These are phyloP conservation scores for Tangachromis dhanisi DNA, from an alignment of 2,113 vertebrate species.

Conservation along the genomic window DNA sequence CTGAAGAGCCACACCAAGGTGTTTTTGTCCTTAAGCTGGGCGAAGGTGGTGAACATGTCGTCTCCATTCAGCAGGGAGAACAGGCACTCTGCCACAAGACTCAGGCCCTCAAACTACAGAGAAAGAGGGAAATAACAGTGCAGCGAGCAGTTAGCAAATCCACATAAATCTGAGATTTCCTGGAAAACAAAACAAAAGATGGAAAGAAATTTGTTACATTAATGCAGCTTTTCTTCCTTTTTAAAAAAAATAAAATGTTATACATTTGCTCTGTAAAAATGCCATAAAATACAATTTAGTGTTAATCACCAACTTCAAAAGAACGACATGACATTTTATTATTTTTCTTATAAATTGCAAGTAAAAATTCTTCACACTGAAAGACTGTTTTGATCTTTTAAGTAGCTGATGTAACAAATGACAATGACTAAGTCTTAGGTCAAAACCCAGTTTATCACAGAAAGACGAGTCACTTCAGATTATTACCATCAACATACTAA, in stretches of 20 bases:
- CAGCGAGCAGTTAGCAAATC: neutral
- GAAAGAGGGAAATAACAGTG: neutral
- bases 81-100: conserved; percentile 88
- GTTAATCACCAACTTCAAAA: neutral
- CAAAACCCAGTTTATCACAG: neutral
- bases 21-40: conserved; percentile 89
- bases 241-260: accelerated
- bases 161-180: accelerated
- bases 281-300: neutral
- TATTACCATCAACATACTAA: neutral
- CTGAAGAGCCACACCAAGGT: conserved; percentile 91
- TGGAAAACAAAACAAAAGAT: neutral
- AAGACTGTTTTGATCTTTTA: neutral
- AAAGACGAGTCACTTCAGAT: neutral
- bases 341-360: neutral
- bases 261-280: neutral
- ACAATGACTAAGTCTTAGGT: neutral
- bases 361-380: neutral
- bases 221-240: neutral
- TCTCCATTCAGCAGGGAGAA: conserved; percentile 96
- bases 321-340: accelerated
- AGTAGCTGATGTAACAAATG: neutral
- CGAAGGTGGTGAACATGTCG: conserved; percentile 98
- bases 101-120: conserved; percentile 90
- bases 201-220: neutral